These are phyloP conservation scores for Elysia crispata DNA, from an alignment of 2,888 invertebrate species.

Conservation along the genomic window DNA sequence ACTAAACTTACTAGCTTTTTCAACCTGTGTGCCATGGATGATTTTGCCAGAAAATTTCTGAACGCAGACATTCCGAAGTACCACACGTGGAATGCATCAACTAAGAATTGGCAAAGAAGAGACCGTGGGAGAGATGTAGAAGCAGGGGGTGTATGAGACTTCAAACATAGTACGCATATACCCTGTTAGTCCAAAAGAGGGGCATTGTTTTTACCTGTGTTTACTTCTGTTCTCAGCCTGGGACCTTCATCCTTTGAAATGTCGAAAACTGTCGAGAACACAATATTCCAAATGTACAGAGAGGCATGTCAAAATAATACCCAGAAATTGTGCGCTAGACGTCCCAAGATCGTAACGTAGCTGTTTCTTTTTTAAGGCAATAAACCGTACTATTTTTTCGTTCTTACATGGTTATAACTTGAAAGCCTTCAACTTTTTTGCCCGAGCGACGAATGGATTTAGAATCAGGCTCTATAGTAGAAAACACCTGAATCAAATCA, in stretches of 20 bases:
- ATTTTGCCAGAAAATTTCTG: slow-evolving; percentile 49
- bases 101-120: slow-evolving; percentile 40
- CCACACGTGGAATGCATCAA: slow-evolving; percentile 53
- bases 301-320: too few species aligned
- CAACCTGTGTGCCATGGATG: slow-evolving; percentile 44
- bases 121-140: slow-evolving; percentile 34
- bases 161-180: slow-evolving; percentile 54
- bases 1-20: slow-evolving; percentile 51
- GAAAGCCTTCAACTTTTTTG: too few species aligned
- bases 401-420: too few species aligned
- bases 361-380: too few species aligned
- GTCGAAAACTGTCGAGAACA: background rate
- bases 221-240: slow-evolving; percentile 35
- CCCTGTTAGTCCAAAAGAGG: slow-evolving; percentile 57
- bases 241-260: slow-evolving; percentile 15
- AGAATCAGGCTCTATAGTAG: too few species aligned
- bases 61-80: slow-evolving; percentile 53
- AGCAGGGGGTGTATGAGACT: background rate
- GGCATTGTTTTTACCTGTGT: slow-evolving; percentile 56
- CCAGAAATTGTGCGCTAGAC: too few species aligned
- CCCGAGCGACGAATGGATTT: too few species aligned
- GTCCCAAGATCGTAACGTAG: too few species aligned
- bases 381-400: too few species aligned
- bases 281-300: background rate
- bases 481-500: too few species aligned